phyloP scores from a whole-genome alignment of 2,797 vertebrate genomes.

The Rhinichthys osculus region DNA sequence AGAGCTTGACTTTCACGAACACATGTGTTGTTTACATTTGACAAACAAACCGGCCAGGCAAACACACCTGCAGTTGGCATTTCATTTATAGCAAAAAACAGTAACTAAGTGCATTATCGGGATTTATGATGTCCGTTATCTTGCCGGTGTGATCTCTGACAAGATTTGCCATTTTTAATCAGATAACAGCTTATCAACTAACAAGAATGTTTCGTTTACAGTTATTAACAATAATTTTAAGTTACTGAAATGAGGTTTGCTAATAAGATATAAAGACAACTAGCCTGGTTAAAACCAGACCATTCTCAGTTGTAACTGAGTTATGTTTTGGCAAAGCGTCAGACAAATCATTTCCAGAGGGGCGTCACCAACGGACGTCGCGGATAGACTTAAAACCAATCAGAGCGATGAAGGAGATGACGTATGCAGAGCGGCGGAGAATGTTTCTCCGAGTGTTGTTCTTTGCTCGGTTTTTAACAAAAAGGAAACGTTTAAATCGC shows the following conservation, averaged over 20 bases:
- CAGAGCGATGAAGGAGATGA: too few species aligned
- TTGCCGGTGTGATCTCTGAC: background rate
- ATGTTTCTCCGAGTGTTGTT: too few species aligned
- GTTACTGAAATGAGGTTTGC: background rate
- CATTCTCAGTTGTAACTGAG: too few species aligned
- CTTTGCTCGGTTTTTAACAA: too few species aligned
- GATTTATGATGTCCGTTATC: background rate
- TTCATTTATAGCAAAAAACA: constrained; percentile 5
- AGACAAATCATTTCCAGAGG: too few species aligned
- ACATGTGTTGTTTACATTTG: constrained; percentile 8
- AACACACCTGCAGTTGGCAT: background rate
- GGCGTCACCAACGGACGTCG: too few species aligned
- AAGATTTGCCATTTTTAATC: background rate
- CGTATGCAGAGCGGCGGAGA: too few species aligned
- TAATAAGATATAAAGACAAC: background rate
- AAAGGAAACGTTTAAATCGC: too few species aligned
- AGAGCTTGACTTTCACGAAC: constrained; percentile 9
- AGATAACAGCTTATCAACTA: background rate
- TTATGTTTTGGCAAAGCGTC: too few species aligned
- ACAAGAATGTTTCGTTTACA: background rate
- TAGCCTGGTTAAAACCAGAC: too few species aligned
- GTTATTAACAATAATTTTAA: background rate
- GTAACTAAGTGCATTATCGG: background rate
- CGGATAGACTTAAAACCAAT: too few species aligned
- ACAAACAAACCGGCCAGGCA: constrained; percentile 7